Evolutionary conservation across 2,888 invertebrate species (phyloP), one percentile per base, ranked within the genome.

Genomic region (Tinea trinotella): DNA sequence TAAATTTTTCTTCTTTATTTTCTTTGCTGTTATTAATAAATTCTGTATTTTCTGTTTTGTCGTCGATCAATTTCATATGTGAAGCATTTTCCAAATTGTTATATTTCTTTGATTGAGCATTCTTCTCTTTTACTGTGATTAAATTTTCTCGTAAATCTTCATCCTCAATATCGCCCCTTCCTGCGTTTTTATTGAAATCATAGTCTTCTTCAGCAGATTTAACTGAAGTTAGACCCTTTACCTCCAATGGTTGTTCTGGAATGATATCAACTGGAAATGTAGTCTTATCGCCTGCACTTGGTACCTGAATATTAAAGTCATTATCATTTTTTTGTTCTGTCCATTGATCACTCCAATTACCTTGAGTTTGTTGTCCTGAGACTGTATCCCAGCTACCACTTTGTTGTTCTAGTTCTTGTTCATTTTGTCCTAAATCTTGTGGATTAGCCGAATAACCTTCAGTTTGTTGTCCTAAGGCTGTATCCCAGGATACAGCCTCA

Each of bases 111-210:
- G 35, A 12, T n/a, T 4, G 5, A 3, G 12, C 10, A 12, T 10
- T 35, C 3, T 35, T n/a, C 3, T 35, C 3, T 7, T 35, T 35
- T 35, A 35, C 6, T 24, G 24, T 24, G 24, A 9, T 24, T 35
- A 35, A 35, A 10, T 44, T 46, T 6, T 17, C n/a, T 19, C 10
- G 4, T 7, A 46, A 19, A 20, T 67, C 67, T 56, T 72, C 70
- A 52, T 64, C 59, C 13, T 65, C 67, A 56, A 74, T 73, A 56
- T 74, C 74, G 17, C 74, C 74, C 9, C 72, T 67, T 0, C 70
- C 71, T 55, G 63, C 40, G 57, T 72, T 63, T 6, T 54, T 54
- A 17, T 35, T 35, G 64, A 13, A 10, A 7, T 30, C 7, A 30
- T 4, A 30, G 58, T 40, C 34, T 2, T 3, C 18, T 15, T 17